Percentiles rank a stretch among this genome's conserved stretches.
Conservation (phyloP, 2,797 vertebrate species). For the Platyrinchus mystaceus region DNA sequence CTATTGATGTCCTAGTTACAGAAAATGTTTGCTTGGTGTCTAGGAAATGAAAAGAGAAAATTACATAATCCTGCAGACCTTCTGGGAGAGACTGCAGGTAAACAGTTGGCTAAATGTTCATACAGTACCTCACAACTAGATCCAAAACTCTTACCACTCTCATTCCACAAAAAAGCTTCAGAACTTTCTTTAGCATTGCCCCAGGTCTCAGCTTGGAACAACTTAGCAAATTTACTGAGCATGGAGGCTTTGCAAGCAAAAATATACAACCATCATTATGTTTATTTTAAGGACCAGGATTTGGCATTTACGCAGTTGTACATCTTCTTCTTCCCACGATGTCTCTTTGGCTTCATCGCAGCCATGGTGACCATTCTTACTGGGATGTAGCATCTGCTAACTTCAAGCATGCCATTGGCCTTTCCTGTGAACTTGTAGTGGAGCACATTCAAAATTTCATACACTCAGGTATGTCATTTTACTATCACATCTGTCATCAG, state of each 20-base stretch:
- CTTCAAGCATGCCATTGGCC: conserved; percentile 97
- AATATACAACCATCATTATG: not conserved
- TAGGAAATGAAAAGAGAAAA: not conserved
- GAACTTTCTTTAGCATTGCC: not conserved
- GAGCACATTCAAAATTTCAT: conserved; percentile 95
- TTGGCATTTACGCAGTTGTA: conserved; percentile 93
- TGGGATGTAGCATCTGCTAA: conserved; percentile 94
- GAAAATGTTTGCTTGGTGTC: not conserved
- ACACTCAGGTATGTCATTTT: conserved; percentile 83
- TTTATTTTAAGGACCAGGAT: conserved; percentile 87
- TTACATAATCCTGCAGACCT: not conserved
- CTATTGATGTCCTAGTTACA: fast-evolving
- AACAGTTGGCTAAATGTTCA: not conserved
- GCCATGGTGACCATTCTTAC: conserved; percentile 92
- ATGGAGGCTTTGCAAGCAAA: not conserved
- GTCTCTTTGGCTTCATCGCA: conserved; percentile 94
- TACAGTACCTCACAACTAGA: not conserved
- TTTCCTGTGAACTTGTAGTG: conserved; percentile 95
- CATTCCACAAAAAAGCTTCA: not conserved
- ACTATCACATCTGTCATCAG: not conserved
- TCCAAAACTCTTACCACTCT: not conserved
- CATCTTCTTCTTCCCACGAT: conserved; percentile 96
- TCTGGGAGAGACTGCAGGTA: not conserved
- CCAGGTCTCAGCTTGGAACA: not conserved
- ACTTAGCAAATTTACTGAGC: not conserved